Base-by-base conservation (phyloP, 1,140 invertebrate genomes). In the Pseudachorutes palmiensis region DNA sequence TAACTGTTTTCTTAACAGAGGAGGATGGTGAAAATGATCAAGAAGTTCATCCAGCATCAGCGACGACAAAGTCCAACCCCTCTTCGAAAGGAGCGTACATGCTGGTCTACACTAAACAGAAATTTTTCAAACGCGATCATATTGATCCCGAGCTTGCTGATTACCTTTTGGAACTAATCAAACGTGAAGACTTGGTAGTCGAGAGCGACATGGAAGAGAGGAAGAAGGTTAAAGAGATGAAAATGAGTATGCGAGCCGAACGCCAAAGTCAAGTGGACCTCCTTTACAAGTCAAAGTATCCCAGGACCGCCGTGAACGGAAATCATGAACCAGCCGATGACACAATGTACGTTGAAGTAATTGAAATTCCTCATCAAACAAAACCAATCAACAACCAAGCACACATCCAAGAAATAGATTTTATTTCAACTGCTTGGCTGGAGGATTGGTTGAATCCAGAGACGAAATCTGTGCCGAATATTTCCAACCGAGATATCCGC, bases 391-490 rank as follows among this genome's bases (percentile, higher is more conserved):
- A 19, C 36, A 45, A 45, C 36, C 36, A 12, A 19, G 9, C 36
- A 9, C 36, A 45, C 36, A 19, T 12, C n/a, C 41, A 26, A 2
- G 73, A 77, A 5, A 82, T 77, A 69, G 79, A 83, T 62, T 84
- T 83, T 80, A 73, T 85, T 36, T 76, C 80, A 22, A 77, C 73
- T 2, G 78, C 79, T 28, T 84, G 83, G 83, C 66, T 84, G 16
- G 75, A 74, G 2, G 81, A 79, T 61, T 81, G 82, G 76, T 73
- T 81, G 14, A 75, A 79, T 12, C 64, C 75, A 30, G 73, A 14
- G 3, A 5, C 5, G 12, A 5, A 12, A 5, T 5, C 24, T 26
- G 9, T 24, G 12, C 51, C 78, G 14, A 80, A n/a, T n/a, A n/a
- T 85, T 22, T 79, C 83, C 64, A 82, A 81, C 72, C 75, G 75